Conservation (phyloP, 2,113 vertebrate genomes). For the Nannospalax galili region DNA sequence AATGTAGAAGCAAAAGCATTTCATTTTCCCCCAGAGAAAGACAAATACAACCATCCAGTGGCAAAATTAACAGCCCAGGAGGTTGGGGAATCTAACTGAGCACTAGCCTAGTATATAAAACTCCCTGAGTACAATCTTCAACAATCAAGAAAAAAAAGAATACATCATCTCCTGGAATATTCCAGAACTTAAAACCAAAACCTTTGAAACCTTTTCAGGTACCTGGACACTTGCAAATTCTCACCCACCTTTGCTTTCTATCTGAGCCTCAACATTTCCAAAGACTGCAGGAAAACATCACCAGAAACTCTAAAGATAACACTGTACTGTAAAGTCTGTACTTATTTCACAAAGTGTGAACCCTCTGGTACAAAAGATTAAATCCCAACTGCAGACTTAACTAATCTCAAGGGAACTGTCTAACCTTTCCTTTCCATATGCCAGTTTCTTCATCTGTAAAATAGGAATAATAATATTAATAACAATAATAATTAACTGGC, state of each 20-base stretch:
- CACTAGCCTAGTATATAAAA: background rate
- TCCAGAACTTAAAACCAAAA: background rate
- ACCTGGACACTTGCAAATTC: background rate
- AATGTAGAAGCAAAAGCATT: background rate
- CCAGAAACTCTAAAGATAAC: background rate
- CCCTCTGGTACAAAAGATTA: background rate
- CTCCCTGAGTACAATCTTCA: too few species aligned
- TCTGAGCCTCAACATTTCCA: background rate
- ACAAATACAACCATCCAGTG: background rate
- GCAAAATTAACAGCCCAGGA: background rate
- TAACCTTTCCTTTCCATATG: background rate
- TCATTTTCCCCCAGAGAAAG: background rate
- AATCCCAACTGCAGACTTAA: background rate
- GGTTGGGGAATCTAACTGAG: accelerated
- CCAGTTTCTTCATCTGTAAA: background rate
- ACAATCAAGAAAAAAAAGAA: background rate
- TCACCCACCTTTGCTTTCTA: background rate
- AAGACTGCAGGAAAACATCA: background rate
- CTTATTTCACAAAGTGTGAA: background rate
- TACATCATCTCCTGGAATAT: too few species aligned
- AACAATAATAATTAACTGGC: background rate
- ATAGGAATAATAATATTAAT: background rate
- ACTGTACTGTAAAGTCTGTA: background rate
- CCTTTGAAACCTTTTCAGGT: background rate
- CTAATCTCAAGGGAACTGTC: background rate